Conservation (phyloP, 2,113 vertebrate species). For the Xiphophorus couchianus region DNA sequence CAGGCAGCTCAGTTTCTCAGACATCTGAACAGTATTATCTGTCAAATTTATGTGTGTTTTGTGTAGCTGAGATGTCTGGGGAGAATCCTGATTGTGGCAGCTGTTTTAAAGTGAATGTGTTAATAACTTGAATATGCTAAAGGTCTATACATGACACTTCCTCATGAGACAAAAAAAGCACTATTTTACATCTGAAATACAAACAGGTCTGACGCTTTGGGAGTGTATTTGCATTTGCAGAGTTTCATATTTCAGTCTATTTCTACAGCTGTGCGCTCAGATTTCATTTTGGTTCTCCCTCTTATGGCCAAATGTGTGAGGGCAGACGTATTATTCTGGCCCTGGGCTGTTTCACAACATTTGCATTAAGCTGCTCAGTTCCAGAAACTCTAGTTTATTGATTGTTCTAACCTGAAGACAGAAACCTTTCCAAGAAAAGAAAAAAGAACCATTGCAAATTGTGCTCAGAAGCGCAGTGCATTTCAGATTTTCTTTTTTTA, state of each 20-base stretch:
- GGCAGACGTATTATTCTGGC: conserved; percentile 4
- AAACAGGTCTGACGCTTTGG: not conserved
- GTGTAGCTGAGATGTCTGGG: not conserved
- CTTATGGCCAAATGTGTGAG: not conserved
- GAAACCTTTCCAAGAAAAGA: not conserved
- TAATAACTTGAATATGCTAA: conserved; percentile 20
- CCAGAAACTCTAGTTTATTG: not conserved
- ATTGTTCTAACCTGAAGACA: not conserved
- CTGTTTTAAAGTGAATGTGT: conserved; percentile 22
- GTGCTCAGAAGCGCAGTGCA: no score
- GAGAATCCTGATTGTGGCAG: conserved; percentile 7
- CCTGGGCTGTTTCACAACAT: not conserved
- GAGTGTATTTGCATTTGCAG: not conserved
- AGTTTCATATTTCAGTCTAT: conserved; percentile 3
- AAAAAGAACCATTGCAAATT: not conserved
- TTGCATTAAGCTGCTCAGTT: conserved; percentile 10
- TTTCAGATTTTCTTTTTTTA: no score
- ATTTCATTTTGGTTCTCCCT: not conserved
- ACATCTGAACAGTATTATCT: not conserved
- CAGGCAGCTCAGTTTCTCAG: not conserved
- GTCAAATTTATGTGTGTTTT: conserved; percentile 8
- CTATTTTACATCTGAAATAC: conserved; percentile 7
- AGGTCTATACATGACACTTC: conserved; percentile 11
- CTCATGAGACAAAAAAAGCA: conserved; percentile 2
- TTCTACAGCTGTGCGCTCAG: not conserved